Percentiles rank a stretch among this genome's conserved stretches.
These are phyloP conservation scores for Grapholita molesta DNA, from an alignment of 1,140 invertebrate genomes.

Conservation along the genomic window DNA sequence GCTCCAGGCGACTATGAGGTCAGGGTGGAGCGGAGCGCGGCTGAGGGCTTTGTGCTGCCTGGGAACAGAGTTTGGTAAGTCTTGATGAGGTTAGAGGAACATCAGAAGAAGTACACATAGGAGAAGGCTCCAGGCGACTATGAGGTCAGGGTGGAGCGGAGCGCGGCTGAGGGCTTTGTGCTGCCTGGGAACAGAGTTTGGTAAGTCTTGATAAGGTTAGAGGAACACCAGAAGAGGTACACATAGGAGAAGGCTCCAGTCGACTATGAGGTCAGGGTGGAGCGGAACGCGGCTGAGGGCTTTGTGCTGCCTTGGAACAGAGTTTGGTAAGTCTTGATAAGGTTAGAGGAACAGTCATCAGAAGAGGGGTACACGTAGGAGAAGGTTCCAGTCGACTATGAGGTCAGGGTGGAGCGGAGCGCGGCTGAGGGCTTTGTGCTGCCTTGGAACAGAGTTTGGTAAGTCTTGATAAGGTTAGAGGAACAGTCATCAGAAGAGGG, in stretches of 20 bases:
- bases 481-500: slow-evolving; percentile 84
- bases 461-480: slow-evolving; percentile 87
- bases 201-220: slow-evolving; percentile 85
- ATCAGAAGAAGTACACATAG: too few species aligned
- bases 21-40: slow-evolving; percentile 83
- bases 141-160: too few species aligned
- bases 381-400: slow-evolving; percentile 78
- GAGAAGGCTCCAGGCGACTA: too few species aligned
- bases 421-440: slow-evolving; percentile 85
- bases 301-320: slow-evolving; percentile 84
- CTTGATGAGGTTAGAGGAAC: too few species aligned
- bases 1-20: slow-evolving; percentile 81
- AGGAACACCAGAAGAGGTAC: slow-evolving; percentile 88
- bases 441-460: slow-evolving; percentile 80
- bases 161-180: too few species aligned
- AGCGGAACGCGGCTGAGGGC: slow-evolving; percentile 85
- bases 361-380: slow-evolving; percentile 82
- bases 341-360: slow-evolving; percentile 84
- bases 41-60: slow-evolving; percentile 83
- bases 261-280: slow-evolving; percentile 81
- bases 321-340: slow-evolving; percentile 82
- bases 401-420: slow-evolving; percentile 83
- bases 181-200: slow-evolving; percentile 19
- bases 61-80: slow-evolving; percentile 86
- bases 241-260: slow-evolving; percentile 79